Base-by-base conservation (phyloP, 2,113 vertebrate species). In the Tetraodon nigroviridis region DNA sequence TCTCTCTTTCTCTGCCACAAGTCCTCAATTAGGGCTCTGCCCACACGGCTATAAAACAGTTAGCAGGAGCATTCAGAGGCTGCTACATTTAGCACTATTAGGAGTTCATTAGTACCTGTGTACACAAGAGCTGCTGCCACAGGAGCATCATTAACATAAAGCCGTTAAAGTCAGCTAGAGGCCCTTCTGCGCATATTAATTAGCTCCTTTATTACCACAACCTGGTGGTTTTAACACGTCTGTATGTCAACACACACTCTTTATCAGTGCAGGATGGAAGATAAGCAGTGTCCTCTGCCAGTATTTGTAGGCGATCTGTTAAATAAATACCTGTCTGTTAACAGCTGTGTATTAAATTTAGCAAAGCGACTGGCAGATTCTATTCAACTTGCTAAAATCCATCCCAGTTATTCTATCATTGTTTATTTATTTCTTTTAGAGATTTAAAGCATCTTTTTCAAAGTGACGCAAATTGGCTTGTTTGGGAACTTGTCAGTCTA, bases 21-120 rank as follows among this genome's bases (percentile, higher is more conserved):
- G 85, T 84, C 84, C 82, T 75, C 86, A 90, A 91, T 92, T 90
- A 90, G 82, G 79, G 78, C 71, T 87, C 86, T 89, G 85, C 88
- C 87, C 88, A 86, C 83, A 88, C 69, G 42, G 78, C 70, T 75
- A 86, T 92, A 90, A 92, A 91, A 90, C 89, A 86, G 87, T 91
- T 91, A 91, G 87, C 61, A 82, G 84, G 88, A 86, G 87, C 85
- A 87, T 86, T 86, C 64, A 55, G 83, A 78, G 85, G 84, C 87
- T 84, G 90, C 88, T 85, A 84, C 84, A 86, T 87, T 78, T 84
- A 82, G 80, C 86, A 82, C 88, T 83, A 89, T 92, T 90, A 89
- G 79, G 84, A 90, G 81, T 89, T 91, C 85, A 92, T 92, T 91
- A 90, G 85, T 79, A 80, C 73, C 78, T 86, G 80, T 69, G 77